Percentiles rank a stretch among this genome's conserved stretches.
These are phyloP conservation scores for Cydia strobilella DNA, from an alignment of 1,140 invertebrate genomes.

Conservation along the genomic window DNA sequence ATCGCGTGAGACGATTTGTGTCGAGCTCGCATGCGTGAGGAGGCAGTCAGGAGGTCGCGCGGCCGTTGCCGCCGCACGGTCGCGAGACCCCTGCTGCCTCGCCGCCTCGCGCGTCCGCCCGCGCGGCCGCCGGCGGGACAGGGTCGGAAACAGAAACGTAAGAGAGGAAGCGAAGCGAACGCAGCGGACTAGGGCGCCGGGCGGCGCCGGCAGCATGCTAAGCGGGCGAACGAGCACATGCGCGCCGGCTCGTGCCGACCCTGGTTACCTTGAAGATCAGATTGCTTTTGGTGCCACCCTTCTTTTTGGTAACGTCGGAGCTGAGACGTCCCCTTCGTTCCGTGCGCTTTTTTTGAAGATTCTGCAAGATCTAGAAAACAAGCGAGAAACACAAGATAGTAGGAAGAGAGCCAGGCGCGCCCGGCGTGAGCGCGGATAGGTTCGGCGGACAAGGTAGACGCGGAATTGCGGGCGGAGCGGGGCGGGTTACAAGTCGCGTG, in stretches of 20 bases:
- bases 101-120: conserved; percentile 49
- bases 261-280: conserved; percentile 97
- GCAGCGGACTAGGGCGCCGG: conserved; percentile 73
- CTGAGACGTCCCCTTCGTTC: conserved; percentile 94
- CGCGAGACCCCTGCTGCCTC: conserved; percentile 46
- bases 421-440: conserved; percentile 59
- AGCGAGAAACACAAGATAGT: conserved; percentile 88
- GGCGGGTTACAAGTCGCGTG: conserved; percentile 48
- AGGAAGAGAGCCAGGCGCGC: conserved; percentile 81
- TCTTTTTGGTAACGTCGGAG: conserved; percentile 93
- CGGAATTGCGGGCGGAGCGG: conserved; percentile 68
- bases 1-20: conserved; percentile 70
- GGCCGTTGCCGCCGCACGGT: conserved; percentile 65
- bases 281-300: conserved; percentile 96
- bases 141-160: conserved; percentile 70
- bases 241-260: conserved; percentile 78
- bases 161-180: conserved; percentile 75
- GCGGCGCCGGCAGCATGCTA: conserved; percentile 72
- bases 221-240: conserved; percentile 78
- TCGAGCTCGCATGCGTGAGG: conserved; percentile 71
- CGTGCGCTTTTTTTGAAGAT: conserved; percentile 97
- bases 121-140: conserved; percentile 66
- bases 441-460: conserved; percentile 51
- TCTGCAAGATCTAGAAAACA: conserved; percentile 97
- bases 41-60: conserved; percentile 53